Evolutionary conservation across 2,113 vertebrate species (phyloP), one percentile per base, ranked within the genome.

Genomic region (Barnardius zonarius): DNA sequence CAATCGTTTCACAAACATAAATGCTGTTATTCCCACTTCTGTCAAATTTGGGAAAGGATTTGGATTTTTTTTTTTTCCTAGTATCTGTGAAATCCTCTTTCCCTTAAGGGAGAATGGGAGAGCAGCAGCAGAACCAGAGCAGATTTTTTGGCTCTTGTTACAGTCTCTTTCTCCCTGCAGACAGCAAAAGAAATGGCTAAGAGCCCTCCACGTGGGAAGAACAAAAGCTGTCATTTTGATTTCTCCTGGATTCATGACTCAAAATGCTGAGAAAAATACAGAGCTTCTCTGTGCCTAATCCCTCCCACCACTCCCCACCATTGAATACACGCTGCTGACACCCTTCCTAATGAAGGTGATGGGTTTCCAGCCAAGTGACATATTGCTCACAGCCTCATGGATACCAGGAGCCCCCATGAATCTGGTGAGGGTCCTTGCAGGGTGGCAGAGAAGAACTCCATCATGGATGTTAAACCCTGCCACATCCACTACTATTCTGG

Each of bases 221-320:
- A 33, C 1, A 63, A 86, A 93, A 84, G 51, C 64, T 91, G 80
- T 94, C 76, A 64, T 83, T 88, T 91, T 86, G 68, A 92, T 91
- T 92, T 91, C 55, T 91, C 48, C 64, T 68, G 64, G 69, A 91
- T 48, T 35, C 1, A 1, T 33, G 64, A 52, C 61, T 63, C 48
- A 83, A 86, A 94, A 78, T 48, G 13, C 10, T 81, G 57, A 89
- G 74, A 62, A 92, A 91, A 89, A 87, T n/a, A 10, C 63, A 72
- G 25, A 76, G 12, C 25, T 93, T 82, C 35, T 30, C 73, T 72
- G 64, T 2, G 3, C 61, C 46, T 68, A 75, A 84, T 83, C 46
- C 43, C 27, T 75, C 41, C 51, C 48, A 81, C 43, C 28, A 39
- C 22, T 46, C 41, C 11, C 20, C 25, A 43, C 6, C 9, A 5